Conservation (phyloP, 2,797 vertebrate genomes). For the Nasua narica region DNA sequence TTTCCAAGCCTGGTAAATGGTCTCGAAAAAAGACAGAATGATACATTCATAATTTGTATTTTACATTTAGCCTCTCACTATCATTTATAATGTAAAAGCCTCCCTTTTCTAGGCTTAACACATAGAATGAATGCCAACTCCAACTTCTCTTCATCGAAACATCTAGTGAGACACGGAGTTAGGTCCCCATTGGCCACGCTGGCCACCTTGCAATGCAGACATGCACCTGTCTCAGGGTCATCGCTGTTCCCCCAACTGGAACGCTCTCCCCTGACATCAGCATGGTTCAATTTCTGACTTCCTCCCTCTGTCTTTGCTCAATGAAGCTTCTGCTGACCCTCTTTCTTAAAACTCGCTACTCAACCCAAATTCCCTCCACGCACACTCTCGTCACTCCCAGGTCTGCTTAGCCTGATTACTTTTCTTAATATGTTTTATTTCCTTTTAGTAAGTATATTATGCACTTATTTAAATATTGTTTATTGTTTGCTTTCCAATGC, state of each 20-base stretch:
- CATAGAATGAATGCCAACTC: not conserved
- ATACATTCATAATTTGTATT: not conserved
- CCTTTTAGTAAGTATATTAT: not conserved
- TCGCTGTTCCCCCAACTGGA: too few relatives aligned
- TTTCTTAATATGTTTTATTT: not conserved
- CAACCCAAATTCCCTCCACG: not conserved
- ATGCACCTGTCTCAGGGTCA: not conserved
- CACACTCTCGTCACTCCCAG: too few relatives aligned
- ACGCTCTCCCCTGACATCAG: not conserved
- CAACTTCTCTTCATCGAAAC: not conserved
- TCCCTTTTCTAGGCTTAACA: not conserved
- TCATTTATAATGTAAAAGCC: not conserved
- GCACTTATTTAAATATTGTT: not conserved
- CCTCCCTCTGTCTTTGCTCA: not conserved
- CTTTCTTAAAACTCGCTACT: not conserved
- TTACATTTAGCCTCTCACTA: not conserved
- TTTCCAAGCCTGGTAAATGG: not conserved
- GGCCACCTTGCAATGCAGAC: not conserved
- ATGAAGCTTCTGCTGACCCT: too few relatives aligned
- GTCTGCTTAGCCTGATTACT: too few relatives aligned
- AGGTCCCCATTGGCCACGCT: not conserved
- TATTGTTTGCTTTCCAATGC: not conserved
- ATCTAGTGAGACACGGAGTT: not conserved
- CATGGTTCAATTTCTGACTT: too few relatives aligned
- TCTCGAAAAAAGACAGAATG: not conserved